A percentile compares a stretch with the other conserved stretches of the same genome.
phyloP scores from a whole-genome alignment of 2,888 invertebrate genomes.

The Himalopsyche kuldschensis region DNA sequence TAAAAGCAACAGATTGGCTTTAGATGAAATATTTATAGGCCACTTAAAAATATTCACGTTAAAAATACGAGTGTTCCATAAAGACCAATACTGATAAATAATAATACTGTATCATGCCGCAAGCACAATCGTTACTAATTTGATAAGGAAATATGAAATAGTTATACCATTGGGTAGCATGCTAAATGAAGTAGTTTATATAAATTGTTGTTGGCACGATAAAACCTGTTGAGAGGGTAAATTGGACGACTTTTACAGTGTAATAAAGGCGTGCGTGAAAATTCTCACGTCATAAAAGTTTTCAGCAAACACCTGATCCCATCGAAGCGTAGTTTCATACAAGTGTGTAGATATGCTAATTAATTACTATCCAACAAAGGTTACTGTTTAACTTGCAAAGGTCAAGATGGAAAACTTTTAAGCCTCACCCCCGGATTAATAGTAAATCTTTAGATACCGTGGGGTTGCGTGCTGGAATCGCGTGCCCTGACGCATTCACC shows the following conservation, averaged over 20 bases:
- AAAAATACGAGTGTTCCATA: too few relatives aligned
- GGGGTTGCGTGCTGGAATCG: not conserved
- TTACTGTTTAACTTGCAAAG: not conserved
- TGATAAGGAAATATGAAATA: not conserved
- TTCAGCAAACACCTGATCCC: not conserved
- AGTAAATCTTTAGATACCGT: not conserved
- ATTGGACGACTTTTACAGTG: not conserved
- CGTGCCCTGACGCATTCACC: not conserved
- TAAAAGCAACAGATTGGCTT: too few relatives aligned
- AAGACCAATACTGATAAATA: too few relatives aligned
- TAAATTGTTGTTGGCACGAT: not conserved
- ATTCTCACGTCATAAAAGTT: not conserved
- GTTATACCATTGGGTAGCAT: not conserved
- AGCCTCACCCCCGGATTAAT: not conserved
- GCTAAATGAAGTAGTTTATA: not conserved
- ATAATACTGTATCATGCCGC: too few relatives aligned
- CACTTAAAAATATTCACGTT: too few relatives aligned
- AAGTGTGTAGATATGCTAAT: not conserved
- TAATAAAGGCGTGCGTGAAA: not conserved
- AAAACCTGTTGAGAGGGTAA: not conserved
- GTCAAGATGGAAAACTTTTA: not conserved
- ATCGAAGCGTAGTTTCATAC: not conserved
- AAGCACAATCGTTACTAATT: too few relatives aligned
- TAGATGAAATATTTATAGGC: too few relatives aligned
- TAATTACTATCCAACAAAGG: not conserved